phyloP scores from a whole-genome alignment of 2,888 invertebrate genomes.

The Himalopsyche tibetana region DNA sequence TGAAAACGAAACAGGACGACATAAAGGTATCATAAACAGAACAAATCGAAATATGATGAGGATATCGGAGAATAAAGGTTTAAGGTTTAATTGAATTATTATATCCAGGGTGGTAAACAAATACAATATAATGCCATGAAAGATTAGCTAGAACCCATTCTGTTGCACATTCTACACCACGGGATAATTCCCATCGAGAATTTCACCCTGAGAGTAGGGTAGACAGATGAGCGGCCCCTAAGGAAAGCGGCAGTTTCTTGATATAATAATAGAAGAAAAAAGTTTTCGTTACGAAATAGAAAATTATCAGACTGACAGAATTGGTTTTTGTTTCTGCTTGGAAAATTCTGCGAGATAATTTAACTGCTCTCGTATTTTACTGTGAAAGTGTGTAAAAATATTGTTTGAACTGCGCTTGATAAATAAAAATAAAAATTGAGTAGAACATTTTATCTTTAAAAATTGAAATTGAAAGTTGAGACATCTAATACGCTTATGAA shows the following conservation, averaged over 20 bases:
- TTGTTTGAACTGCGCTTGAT: too few relatives aligned
- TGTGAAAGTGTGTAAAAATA: too few relatives aligned
- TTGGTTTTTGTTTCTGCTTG: not conserved
- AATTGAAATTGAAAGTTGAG: too few relatives aligned
- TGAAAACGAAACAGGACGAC: too few relatives aligned
- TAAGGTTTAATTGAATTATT: not conserved
- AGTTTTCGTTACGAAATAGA: constrained; percentile 2
- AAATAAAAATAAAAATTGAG: too few relatives aligned
- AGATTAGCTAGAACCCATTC: constrained; percentile 10
- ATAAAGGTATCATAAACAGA: not conserved
- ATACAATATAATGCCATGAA: not conserved
- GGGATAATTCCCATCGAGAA: not conserved
- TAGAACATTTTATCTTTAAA: too few relatives aligned
- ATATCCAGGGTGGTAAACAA: constrained; percentile 1
- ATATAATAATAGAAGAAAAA: constrained; percentile 6
- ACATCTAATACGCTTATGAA: too few relatives aligned
- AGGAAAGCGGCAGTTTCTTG: constrained; percentile 4
- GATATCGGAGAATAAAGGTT: not conserved
- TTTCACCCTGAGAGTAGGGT: constrained; percentile 12
- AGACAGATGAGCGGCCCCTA: not conserved
- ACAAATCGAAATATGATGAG: not conserved
- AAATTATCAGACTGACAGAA: not conserved
- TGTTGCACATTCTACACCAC: constrained; percentile 10
- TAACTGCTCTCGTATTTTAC: not conserved
- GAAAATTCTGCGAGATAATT: not conserved